Evolutionary conservation across 2,113 vertebrate genomes (phyloP), one percentile per base, ranked within the genome.

Genomic region (Collichthys lucidus): DNA sequence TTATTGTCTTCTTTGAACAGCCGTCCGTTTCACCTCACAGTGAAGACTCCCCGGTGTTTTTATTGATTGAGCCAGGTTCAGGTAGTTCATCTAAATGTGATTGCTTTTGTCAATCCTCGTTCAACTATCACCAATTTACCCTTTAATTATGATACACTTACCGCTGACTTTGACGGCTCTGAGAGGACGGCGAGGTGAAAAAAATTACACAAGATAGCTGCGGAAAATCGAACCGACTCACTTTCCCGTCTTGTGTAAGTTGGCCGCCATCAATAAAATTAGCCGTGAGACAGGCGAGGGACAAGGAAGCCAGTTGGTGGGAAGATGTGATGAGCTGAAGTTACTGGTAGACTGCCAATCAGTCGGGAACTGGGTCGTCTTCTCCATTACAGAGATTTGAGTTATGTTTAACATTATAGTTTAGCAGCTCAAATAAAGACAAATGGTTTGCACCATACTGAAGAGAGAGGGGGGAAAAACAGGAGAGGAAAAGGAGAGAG

Each of bases 251-350:
- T 83, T 55, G 60, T 86, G 79, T 85, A 11, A 77, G 82, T 84
- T 53, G 85, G 82, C 12, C 12, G 12, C 80, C 82, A 87, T 92
- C 87, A 89, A 90, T 90, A 90, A 88, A 85, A 91, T 91, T 88
- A 85, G 77, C 85, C 31, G 49, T n/a, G 81, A 90, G 76, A 88
- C 83, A 85, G 76, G 59, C 65, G 20, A 24, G 80, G 63, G 83
- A 80, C 74, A 47, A 78, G 26, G 2, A 53, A 76, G 81, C 60
- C 78, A 67, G 77, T 85, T 83, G 71, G 71, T 79, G 62, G 78
- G 80, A 78, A 80, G 76, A 74, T 65, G 60, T 77, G 76, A 86
- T 77, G 85, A 83, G 81, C 61, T 82, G 62, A 79, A 86, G 63
- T 73, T 76, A 83, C 84, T 67, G 82, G 68, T 70, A 66, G 73